A percentile compares a stretch with the other conserved stretches of the same genome.
These are phyloP conservation scores for Agraylea sexmaculata DNA, from an alignment of 1,140 invertebrate species.

Conservation along the genomic window DNA sequence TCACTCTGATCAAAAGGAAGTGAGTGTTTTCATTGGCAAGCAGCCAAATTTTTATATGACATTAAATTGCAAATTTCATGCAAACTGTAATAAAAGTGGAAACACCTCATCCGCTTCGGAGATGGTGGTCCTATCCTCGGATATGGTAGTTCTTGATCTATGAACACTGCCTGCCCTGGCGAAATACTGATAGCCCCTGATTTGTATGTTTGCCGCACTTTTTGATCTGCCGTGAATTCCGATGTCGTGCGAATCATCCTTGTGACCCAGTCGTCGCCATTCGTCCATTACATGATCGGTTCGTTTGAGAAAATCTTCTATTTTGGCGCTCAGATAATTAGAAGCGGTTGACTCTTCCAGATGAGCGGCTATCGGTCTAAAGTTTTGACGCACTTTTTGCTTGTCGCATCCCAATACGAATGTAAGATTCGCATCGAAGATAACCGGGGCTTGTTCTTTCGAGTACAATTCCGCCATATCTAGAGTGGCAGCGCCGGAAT, in stretches of 20 bases:
- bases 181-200: conserved; percentile 62
- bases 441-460: conserved; percentile 60
- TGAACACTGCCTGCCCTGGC: conserved; percentile 45
- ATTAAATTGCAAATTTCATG: too few relatives aligned
- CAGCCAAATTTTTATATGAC: too few relatives aligned
- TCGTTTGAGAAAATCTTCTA: conserved; percentile 64
- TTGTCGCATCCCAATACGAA: conserved; percentile 61
- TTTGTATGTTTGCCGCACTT: conserved; percentile 66
- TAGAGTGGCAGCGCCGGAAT: conserved; percentile 31
- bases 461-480: conserved; percentile 43
- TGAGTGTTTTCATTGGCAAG: too few relatives aligned
- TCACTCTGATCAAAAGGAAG: too few relatives aligned
- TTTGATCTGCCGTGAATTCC: conserved; percentile 42
- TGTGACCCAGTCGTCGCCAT: conserved; percentile 55
- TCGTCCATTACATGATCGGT: conserved; percentile 79
- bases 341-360: conserved; percentile 62
- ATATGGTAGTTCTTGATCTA: conserved; percentile 33
- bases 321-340: conserved; percentile 58
- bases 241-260: conserved; percentile 35
- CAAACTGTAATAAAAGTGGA: conserved; percentile 4
- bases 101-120: conserved; percentile 49
- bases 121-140: conserved; percentile 47
- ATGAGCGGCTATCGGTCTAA: conserved; percentile 58
- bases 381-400: conserved; percentile 52
- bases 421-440: conserved; percentile 68